A percentile compares a stretch with the other conserved stretches of the same genome.
Conservation (phyloP, 2,888 invertebrate genomes). For the Drosophila bunnanda region DNA sequence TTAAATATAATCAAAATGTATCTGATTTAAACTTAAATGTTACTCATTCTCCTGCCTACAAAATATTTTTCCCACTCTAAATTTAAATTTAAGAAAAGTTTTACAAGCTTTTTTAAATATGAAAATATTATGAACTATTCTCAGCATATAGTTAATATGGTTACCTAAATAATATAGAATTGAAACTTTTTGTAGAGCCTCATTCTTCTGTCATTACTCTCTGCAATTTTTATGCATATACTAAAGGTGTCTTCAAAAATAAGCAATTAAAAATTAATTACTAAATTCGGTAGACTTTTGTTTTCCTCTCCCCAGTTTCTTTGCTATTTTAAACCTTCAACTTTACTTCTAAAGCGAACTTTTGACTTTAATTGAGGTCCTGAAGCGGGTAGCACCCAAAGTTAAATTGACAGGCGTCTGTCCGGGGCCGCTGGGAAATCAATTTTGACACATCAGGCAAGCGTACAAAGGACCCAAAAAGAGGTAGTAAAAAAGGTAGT, state of each 20-base stretch:
- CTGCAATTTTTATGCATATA: background rate
- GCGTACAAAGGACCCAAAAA: background rate
- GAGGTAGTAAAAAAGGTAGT: background rate
- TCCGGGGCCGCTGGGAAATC: slow-evolving; percentile 22
- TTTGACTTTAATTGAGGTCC: slow-evolving; percentile 14
- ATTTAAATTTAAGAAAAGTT: too few species aligned
- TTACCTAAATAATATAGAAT: too few species aligned
- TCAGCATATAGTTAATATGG: too few species aligned
- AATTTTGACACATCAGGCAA: slow-evolving; percentile 11
- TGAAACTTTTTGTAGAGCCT: background rate
- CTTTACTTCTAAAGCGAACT: background rate
- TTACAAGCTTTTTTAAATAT: too few species aligned
- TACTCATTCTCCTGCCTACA: too few species aligned
- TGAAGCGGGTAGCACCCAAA: slow-evolving; percentile 19
- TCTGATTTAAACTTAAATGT: too few species aligned
- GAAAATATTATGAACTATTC: too few species aligned
- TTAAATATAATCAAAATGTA: background rate
- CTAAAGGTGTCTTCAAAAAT: background rate
- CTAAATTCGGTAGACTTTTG: background rate
- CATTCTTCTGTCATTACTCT: background rate
- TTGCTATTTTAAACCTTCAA: background rate
- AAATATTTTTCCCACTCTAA: too few species aligned
- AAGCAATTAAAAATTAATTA: background rate
- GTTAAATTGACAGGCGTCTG: slow-evolving; percentile 15
- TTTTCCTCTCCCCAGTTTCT: background rate